A percentile compares a stretch with the other conserved stretches of the same genome.
phyloP scores from a whole-genome alignment of 2,113 vertebrate genomes.

The Campylomormyrus numenius region DNA sequence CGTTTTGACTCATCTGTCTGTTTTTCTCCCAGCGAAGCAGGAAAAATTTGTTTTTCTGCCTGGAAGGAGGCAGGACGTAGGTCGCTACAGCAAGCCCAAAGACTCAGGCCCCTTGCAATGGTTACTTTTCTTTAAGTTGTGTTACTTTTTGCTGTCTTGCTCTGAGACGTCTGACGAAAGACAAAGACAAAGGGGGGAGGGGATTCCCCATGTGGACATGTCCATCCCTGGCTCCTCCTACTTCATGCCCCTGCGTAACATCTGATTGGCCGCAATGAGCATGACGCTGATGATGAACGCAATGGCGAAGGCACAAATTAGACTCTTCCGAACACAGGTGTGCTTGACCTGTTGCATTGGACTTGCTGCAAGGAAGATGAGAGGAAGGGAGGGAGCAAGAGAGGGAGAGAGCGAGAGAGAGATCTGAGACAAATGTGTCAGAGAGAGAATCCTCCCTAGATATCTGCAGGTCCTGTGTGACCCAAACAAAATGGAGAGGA shows the following conservation, averaged over 20 bases:
- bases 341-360: slow-evolving; percentile 95
- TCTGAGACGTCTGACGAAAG: slow-evolving; percentile 2
- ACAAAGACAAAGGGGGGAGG: neutral
- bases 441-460: neutral
- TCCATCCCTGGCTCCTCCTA: slow-evolving; percentile 48
- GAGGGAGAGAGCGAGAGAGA: neutral
- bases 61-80: neutral
- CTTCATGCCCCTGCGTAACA: slow-evolving; percentile 97
- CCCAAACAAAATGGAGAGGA: neutral
- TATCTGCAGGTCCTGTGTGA: neutral
- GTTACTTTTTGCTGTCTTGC: neutral
- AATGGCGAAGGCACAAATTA: slow-evolving; percentile 98
- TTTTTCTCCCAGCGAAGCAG: neutral
- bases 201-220: neutral
- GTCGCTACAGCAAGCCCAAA: neutral
- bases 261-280: slow-evolving; percentile 98
- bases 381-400: neutral
- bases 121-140: neutral
- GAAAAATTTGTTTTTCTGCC: neutral
- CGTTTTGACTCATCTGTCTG: neutral
- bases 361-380: slow-evolving; percentile 64
- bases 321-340: slow-evolving; percentile 96
- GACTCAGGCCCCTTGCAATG: neutral
- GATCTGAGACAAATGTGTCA: neutral
- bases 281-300: slow-evolving; percentile 99